Base-by-base conservation (phyloP, 2,888 invertebrate genomes). In the Amorpha juglandis region DNA sequence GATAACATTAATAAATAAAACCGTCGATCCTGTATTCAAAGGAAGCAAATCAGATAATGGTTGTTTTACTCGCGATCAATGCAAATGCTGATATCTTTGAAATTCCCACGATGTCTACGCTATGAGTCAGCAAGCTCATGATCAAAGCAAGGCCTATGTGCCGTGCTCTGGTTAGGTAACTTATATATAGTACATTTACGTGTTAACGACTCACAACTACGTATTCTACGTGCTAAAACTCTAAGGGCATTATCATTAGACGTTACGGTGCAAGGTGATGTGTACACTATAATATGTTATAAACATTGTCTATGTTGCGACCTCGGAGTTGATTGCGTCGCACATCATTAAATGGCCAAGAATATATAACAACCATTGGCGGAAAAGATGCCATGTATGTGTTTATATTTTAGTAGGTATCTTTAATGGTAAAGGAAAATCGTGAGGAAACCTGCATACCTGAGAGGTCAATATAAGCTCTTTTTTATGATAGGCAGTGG, bases 181-280 rank as follows among this genome's bases (percentile, higher is more conserved):
- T 70, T 71, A 76, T 76, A 73, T 70, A 45, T 66, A 71, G 67
- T 71, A 68, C 68, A 72, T 65, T 72, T 87, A 92, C 92, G 91
- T 91, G 92, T 79, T 88, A 91, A 91, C 87, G 83, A 83, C 73
- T 76, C 68, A 71, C 77, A 81, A 83, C 58, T 79, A 77, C 73
- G 70, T 68, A 73, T 75, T 77, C 75, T 66, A 75, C 73, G 71
- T 71, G 72, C 69, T 71, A 75, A 76, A 78, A 74, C 72, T 74
- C 69, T 82, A 83, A 86, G 83, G 86, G 83, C 82, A 77, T 80
- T 80, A 71, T 78, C 74, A 70, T 83, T 82, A 81, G 78, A 71
- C 68, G 72, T 69, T 75, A 72, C 19, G 45, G 53, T 63, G 65
- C 63, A 69, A 66, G 66, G 66, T 53, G 45, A 52, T 38, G 42